These are phyloP conservation scores for Leptosomus discolor DNA, from an alignment of 2,113 vertebrate genomes.

Conservation along the genomic window DNA sequence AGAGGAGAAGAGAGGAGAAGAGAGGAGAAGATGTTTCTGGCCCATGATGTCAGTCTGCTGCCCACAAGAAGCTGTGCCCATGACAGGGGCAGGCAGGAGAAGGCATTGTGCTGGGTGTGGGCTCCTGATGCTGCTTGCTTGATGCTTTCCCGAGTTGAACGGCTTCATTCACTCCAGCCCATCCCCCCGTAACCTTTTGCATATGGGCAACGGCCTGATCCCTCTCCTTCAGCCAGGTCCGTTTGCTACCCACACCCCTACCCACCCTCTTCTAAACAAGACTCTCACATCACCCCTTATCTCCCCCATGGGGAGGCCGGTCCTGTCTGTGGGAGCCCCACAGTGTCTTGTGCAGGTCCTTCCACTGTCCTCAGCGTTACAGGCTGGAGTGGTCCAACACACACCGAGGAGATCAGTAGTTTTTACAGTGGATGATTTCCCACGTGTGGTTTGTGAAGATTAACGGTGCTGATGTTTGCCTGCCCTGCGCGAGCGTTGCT, in stretches of 20 bases:
- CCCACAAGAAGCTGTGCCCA: not conserved
- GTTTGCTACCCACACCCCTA: not conserved
- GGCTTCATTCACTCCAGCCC: not conserved
- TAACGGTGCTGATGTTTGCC: not conserved
- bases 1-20: no score
- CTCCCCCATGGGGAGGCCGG: rapidly evolving
- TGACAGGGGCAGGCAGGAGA: not conserved
- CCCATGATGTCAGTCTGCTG: not conserved
- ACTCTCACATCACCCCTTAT: rapidly evolving
- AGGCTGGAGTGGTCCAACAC: not conserved
- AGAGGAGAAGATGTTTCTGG: not conserved
- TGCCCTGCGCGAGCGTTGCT: not conserved
- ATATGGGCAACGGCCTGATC: not conserved
- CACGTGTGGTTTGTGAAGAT: not conserved
- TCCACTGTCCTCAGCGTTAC: rapidly evolving
- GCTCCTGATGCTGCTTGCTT: not conserved
- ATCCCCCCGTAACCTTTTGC: not conserved
- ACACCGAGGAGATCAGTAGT: not conserved
- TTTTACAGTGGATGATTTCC: not conserved
- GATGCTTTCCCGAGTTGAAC: not conserved
- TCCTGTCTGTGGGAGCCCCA: not conserved
- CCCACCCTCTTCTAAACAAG: not conserved
- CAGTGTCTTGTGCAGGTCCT: not conserved
- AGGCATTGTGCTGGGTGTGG: not conserved
- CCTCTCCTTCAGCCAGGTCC: not conserved